Percentiles rank a stretch among this genome's conserved stretches.
Conservation (phyloP, 2,888 invertebrate species). For the Agapetus fuscipes region DNA sequence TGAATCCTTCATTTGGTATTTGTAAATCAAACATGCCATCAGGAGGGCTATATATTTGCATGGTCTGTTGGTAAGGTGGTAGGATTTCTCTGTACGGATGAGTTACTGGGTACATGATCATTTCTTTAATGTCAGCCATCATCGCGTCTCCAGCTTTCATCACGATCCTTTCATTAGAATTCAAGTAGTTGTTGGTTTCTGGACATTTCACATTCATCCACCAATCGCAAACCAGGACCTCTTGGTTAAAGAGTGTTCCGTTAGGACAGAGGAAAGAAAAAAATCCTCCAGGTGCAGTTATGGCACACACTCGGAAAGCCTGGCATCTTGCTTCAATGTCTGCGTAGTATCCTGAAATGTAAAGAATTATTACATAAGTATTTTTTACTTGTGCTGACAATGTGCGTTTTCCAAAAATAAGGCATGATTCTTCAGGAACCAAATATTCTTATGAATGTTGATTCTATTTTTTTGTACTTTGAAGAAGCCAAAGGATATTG, state of each 20-base stretch:
- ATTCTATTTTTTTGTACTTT: too few species aligned
- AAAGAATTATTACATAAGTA: conserved; percentile 5
- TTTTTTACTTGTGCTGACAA: too few species aligned
- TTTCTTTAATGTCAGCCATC: conserved; percentile 47
- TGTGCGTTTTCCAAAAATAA: too few species aligned
- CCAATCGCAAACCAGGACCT: conserved; percentile 57
- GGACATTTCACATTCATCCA: conserved; percentile 58
- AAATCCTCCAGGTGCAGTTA: conserved; percentile 41
- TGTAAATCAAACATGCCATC: conserved; percentile 15
- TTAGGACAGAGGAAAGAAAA: conserved; percentile 58
- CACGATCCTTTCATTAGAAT: conserved; percentile 34
- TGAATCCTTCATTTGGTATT: too few species aligned
- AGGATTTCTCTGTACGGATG: conserved; percentile 29
- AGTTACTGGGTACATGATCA: conserved; percentile 43
- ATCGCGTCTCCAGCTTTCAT: conserved; percentile 44
- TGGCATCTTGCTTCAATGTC: conserved; percentile 55
- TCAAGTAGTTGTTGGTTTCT: conserved; percentile 34
- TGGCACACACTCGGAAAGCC: conserved; percentile 55
- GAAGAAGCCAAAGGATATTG: too few species aligned
- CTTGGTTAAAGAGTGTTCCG: conserved; percentile 58
- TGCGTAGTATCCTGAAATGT: conserved; percentile 52
- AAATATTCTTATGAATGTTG: too few species aligned
- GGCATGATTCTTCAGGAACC: too few species aligned
- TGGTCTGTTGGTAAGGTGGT: conserved; percentile 22
- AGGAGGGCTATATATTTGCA: conserved; percentile 41